Conservation (phyloP, 2,888 invertebrate genomes). For the Erebia epiphron region DNA sequence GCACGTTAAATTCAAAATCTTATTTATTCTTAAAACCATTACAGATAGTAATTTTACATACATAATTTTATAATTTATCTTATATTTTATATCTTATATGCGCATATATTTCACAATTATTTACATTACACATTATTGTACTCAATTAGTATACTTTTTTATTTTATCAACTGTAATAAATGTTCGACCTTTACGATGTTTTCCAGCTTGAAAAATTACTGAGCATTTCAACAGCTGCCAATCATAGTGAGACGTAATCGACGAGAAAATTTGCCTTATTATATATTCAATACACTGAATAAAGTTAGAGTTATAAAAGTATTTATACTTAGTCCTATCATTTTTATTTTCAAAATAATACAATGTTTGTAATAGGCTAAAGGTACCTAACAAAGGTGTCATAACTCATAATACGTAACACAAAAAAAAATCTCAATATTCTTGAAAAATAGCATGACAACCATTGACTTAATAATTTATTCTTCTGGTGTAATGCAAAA, state of each 20-base stretch:
- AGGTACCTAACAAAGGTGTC: too few relatives aligned
- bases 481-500: too few relatives aligned
- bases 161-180: conserved; percentile 50
- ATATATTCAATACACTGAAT: not conserved
- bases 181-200: conserved; percentile 31
- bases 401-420: too few relatives aligned
- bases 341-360: too few relatives aligned
- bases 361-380: too few relatives aligned
- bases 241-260: not conserved
- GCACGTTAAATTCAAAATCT: conserved; percentile 81
- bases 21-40: conserved; percentile 71
- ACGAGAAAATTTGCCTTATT: not conserved
- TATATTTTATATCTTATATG: conserved; percentile 54
- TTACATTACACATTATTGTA: conserved; percentile 78
- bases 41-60: conserved; percentile 69
- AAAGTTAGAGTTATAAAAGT: not conserved
- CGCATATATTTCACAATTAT: conserved; percentile 72
- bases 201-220: conserved; percentile 32
- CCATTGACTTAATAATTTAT: too few relatives aligned
- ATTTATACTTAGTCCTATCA: not conserved
- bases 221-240: not conserved
- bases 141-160: conserved; percentile 74
- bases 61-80: conserved; percentile 1
- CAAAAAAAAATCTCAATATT: too few relatives aligned
- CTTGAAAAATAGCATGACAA: too few relatives aligned